A percentile compares a stretch with the other conserved stretches of the same genome.
phyloP scores from a whole-genome alignment of 2,797 vertebrate genomes.

The Brotula barbata region DNA sequence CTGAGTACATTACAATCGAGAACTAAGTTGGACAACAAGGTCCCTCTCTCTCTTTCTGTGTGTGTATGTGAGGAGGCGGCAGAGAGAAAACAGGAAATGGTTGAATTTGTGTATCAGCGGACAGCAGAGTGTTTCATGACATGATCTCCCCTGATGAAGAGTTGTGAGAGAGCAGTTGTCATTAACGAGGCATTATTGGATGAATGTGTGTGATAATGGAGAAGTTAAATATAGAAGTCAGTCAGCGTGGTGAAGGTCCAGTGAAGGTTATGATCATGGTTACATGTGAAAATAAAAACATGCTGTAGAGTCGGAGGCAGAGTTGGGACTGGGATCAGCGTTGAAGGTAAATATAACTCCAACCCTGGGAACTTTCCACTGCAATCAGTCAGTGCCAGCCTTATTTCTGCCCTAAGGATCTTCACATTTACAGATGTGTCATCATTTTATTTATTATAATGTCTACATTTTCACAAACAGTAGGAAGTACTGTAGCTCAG shows the following conservation, averaged over 20 bases:
- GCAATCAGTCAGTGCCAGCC: neutral
- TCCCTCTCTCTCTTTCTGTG: conserved; percentile 4
- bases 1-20: neutral
- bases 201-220: no score
- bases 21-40: neutral
- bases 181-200: neutral
- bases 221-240: no score
- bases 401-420: neutral
- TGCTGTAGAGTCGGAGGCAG: neutral
- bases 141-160: no score
- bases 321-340: neutral
- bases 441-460: neutral
- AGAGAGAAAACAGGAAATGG: conserved; percentile 33
- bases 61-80: neutral
- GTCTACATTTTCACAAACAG: no score
- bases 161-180: neutral
- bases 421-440: neutral
- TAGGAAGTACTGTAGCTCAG: no score
- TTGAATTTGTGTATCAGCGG: conserved; percentile 1
- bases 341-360: neutral
- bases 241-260: neutral
- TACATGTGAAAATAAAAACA: conserved; percentile 2
- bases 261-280: conserved; percentile 19
- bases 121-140: neutral
- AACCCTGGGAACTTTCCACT: neutral